Evolutionary conservation across 2,888 invertebrate species (phyloP), one percentile per base, ranked within the genome.

Genomic region (Megaustenia siamemsis): DNA sequence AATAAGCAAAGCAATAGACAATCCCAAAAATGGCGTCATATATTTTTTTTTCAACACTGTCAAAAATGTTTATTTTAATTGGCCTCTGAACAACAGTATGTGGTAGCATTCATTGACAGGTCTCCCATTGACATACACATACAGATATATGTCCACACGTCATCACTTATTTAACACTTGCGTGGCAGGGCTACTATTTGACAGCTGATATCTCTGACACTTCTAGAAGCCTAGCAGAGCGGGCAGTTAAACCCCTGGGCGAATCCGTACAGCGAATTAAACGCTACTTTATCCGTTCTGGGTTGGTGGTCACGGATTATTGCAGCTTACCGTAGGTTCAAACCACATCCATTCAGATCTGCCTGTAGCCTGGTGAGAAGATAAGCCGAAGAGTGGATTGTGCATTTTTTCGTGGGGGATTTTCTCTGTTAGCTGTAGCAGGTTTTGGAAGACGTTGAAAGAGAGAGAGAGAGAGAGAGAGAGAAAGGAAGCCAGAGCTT

Each of bases 261-360:
- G 24, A 38, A 43, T 8, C 21, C 21, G 12, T 40, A 21, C 40
- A 6, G 40, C 4, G 40, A n/a, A 40, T 69, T 69, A n/a, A 40
- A 43, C 40, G 24, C 40, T 40, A 24, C 24, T 5, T 28, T 69
- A 40, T 40, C 69, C 69, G 69, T 69, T 38, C 40, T 69, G 69
- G 24, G 24, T 38, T n/a, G 69, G 69, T 69, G 69, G 69, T 40
- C 69, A 40, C 2, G 40, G 40, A 69, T 69, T 40, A 69, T 40
- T 24, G 5, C 6, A 43, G 69, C 21, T 69, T 69, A 40, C 6
- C 1, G 1, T 10, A 69, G 69, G 43, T 69, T 40, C 69, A 40
- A 69, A 69, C 69, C 24, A 21, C 6, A 10, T 4, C 69, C 24
- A 24, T 24, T 69, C 40, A 24, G 24, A 69, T 35, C n/a, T n/a